These are phyloP conservation scores for Zoroaster sp. DNA, from an alignment of 53 echinoderm and acorn worm genomes.

Conservation along the genomic window DNA sequence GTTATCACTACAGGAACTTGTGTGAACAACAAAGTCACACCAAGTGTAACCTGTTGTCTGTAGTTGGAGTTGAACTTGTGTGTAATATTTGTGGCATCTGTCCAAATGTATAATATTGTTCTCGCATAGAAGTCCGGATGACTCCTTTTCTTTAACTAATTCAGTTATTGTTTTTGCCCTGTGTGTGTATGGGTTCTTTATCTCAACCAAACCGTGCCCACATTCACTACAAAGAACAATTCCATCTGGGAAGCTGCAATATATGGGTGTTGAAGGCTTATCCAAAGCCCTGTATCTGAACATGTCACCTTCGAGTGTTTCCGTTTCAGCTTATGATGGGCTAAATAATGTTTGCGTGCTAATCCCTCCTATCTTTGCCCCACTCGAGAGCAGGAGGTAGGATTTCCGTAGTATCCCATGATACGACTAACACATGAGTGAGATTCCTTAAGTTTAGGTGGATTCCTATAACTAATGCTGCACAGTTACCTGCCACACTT, in stretches of 20 bases:
- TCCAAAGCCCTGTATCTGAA: constrained; percentile 55
- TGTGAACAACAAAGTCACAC: constrained; percentile 66
- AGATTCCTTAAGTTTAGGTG: too few species aligned
- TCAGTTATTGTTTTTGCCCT: constrained; percentile 50
- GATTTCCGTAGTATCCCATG: too few species aligned
- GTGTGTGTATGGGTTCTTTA: constrained; percentile 68
- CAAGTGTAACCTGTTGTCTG: constrained; percentile 52
- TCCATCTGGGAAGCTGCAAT: constrained; percentile 71
- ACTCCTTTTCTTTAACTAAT: constrained; percentile 22
- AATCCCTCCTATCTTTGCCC: too few species aligned
- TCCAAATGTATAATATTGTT: constrained; percentile 51
- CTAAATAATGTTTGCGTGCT: too few species aligned
- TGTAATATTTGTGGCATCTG: constrained; percentile 54
- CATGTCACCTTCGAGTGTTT: constrained; percentile 53
- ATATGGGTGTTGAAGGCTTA: constrained; percentile 56
- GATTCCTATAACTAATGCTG: too few species aligned
- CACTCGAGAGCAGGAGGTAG: too few species aligned
- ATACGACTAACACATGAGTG: too few species aligned
- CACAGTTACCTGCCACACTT: too few species aligned
- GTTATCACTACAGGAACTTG: constrained; percentile 50
- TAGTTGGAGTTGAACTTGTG: constrained; percentile 70
- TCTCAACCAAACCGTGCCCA: constrained; percentile 67
- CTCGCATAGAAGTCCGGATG: constrained; percentile 34
- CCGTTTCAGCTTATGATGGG: constrained; percentile 47
- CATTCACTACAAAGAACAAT: constrained; percentile 60